phyloP scores from a whole-genome alignment of 1,140 invertebrate species.

The Leptonema lineaticorne region DNA sequence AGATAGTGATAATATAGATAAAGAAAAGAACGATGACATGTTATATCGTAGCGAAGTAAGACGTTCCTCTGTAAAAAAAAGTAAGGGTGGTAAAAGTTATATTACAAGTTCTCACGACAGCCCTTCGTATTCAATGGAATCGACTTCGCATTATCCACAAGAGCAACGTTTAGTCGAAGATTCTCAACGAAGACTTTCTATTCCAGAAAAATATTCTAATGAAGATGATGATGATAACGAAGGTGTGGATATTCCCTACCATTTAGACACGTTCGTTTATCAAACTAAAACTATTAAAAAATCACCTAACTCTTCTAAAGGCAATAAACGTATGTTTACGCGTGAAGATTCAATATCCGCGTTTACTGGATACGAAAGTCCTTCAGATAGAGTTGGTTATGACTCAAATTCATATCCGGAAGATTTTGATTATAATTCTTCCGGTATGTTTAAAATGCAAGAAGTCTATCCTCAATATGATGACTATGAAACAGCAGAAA shows the following conservation, averaged over 20 bases:
- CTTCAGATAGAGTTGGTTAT: slow-evolving; percentile 51
- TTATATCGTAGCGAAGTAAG: slow-evolving; percentile 28
- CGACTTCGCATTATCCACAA: slow-evolving; percentile 29
- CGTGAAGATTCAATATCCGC: slow-evolving; percentile 50
- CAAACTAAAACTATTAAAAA: slow-evolving; percentile 56
- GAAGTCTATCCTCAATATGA: slow-evolving; percentile 56
- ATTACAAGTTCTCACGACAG: slow-evolving; percentile 26
- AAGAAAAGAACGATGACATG: slow-evolving; percentile 33
- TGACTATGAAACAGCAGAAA: slow-evolving; percentile 43
- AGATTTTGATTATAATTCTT: slow-evolving; percentile 48
- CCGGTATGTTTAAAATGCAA: slow-evolving; percentile 54
- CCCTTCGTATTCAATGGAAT: slow-evolving; percentile 29
- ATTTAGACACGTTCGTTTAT: slow-evolving; percentile 54
- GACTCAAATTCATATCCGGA: slow-evolving; percentile 53
- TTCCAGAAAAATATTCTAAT: slow-evolving; percentile 28
- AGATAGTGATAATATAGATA: slow-evolving; percentile 50
- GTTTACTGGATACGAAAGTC: slow-evolving; percentile 52
- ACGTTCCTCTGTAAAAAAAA: slow-evolving; percentile 30
- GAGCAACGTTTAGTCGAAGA: slow-evolving; percentile 43
- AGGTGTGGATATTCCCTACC: slow-evolving; percentile 45
- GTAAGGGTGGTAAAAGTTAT: slow-evolving; percentile 31
- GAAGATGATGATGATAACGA: slow-evolving; percentile 42
- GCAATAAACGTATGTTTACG: slow-evolving; percentile 50
- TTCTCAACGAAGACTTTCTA: slow-evolving; percentile 43
- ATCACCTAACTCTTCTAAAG: slow-evolving; percentile 52